These are phyloP conservation scores for Heterodera carotae DNA, from an alignment of 1,140 invertebrate species.

Conservation along the genomic window DNA sequence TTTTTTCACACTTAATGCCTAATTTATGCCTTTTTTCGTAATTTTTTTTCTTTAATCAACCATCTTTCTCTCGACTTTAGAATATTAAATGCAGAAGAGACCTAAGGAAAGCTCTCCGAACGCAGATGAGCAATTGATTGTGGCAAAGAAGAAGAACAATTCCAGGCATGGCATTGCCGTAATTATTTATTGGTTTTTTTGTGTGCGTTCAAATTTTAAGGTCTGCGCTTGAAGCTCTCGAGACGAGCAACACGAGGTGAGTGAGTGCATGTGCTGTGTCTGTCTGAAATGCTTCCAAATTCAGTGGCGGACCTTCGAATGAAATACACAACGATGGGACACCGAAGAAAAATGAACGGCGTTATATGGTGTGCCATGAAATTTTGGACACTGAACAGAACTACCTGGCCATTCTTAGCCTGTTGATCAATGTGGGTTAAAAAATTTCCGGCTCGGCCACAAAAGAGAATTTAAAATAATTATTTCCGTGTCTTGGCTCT, in stretches of 20 bases:
- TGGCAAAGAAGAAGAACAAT: slow-evolving; percentile 27
- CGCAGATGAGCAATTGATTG: not conserved
- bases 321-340: slow-evolving; percentile 24
- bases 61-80: not conserved
- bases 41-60: too few species aligned
- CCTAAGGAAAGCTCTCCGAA: not conserved
- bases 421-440: slow-evolving; percentile 33
- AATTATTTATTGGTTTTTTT: not conserved
- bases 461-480: too few species aligned
- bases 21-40: too few species aligned
- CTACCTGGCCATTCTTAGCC: slow-evolving; percentile 35
- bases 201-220: not conserved
- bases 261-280: too few species aligned
- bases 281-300: too few species aligned
- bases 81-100: not conserved
- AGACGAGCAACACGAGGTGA: slow-evolving; percentile 12
- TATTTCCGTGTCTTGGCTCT: not conserved
- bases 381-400: slow-evolving; percentile 47
- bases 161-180: slow-evolving; percentile 1
- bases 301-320: slow-evolving; percentile 18
- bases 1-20: not conserved
- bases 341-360: slow-evolving; percentile 41
- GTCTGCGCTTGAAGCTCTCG: slow-evolving; percentile 22
- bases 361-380: slow-evolving; percentile 42
- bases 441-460: too few species aligned